phyloP scores from a whole-genome alignment of 2,797 vertebrate species.

The Melanotaenia nigrans region DNA sequence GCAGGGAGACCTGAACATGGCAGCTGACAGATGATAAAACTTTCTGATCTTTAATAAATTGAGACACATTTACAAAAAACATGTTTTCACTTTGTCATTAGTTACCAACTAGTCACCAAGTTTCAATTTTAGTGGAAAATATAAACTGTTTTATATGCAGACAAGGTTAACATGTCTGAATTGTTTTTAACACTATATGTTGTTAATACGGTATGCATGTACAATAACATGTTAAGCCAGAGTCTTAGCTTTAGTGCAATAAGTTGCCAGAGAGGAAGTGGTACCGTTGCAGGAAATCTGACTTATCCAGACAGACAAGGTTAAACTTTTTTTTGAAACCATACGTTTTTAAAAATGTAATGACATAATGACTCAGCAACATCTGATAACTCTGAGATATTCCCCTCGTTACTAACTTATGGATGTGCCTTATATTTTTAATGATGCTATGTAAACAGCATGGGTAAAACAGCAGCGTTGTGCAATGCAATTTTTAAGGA shows the following conservation, averaged over 20 bases:
- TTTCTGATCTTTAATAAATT: no score
- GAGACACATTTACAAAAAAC: neutral
- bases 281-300: neutral
- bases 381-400: neutral
- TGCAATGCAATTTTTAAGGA: slow-evolving; percentile 5
- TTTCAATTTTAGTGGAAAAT: neutral
- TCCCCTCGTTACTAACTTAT: neutral
- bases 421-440: slow-evolving; percentile 20
- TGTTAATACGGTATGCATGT: neutral
- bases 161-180: neutral
- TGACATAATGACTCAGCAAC: neutral
- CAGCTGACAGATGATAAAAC: no score
- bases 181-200: neutral
- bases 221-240: neutral
- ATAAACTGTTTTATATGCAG: neutral
- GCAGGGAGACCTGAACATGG: no score
- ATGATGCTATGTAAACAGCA: neutral
- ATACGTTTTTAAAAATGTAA: neutral
- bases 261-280: slow-evolving; percentile 1
- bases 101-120: neutral
- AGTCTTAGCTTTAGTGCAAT: neutral
- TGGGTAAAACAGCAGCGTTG: neutral
- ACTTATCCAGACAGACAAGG: neutral
- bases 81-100: neutral
- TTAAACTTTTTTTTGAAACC: neutral